Evolutionary conservation across 2,113 vertebrate genomes (phyloP).

Genomic region (Cyphomyrus plagiostoma): DNA sequence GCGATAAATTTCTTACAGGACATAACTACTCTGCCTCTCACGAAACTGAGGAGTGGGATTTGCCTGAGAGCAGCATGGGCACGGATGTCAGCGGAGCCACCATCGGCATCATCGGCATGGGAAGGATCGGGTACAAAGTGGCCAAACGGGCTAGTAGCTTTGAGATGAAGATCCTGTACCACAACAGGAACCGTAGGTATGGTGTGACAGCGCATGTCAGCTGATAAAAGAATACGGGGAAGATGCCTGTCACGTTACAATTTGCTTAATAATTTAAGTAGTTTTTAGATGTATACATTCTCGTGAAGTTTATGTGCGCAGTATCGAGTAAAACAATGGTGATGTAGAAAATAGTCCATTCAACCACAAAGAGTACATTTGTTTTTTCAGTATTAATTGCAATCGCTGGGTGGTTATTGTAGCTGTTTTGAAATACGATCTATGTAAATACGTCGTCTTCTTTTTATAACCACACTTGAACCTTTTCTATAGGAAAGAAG

Average conservation of each 20-base stretch:
- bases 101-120: constrained; percentile 50
- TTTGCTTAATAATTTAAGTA: not conserved
- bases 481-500: constrained; percentile 45
- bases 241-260: not conserved
- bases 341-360: not conserved
- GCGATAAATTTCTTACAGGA: constrained; percentile 23
- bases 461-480: not conserved
- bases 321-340: not conserved
- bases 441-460: not conserved
- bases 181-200: constrained; percentile 44
- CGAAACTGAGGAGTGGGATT: constrained; percentile 17
- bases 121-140: constrained; percentile 44
- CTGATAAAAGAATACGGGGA: not conserved
- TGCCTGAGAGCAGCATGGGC: constrained; percentile 27
- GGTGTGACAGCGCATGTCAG: not conserved
- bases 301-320: not conserved
- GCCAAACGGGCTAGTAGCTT: constrained; percentile 43
- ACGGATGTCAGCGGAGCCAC: constrained; percentile 41
- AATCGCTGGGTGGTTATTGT: not conserved
- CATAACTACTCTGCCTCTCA: constrained; percentile 28
- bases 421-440: not conserved
- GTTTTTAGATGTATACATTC: not conserved
- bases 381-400: not conserved
- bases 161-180: constrained; percentile 49
- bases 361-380: not conserved